Base-by-base conservation (phyloP, 2,888 invertebrate genomes). In the Pardosa pseudoannulata region DNA sequence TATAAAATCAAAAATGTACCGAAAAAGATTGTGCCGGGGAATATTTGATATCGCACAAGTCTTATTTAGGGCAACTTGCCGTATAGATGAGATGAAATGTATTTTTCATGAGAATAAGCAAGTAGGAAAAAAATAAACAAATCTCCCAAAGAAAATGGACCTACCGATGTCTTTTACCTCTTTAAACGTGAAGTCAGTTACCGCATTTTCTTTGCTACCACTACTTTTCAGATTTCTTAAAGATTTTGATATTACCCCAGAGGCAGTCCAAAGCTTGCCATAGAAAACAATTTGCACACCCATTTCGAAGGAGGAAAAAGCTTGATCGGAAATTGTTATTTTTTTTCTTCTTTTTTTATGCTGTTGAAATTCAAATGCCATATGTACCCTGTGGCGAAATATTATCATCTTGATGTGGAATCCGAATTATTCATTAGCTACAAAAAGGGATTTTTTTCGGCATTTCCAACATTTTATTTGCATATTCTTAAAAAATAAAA, bases 101-200 rank as follows among this genome's bases (percentile, higher is more conserved):
- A 83, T 83, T 83, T 83, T 83, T 83, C 83, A 83, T 83, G 83
- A 83, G 72, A 36, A 27, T n/a, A n/a, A n/a, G n/a, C n/a, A n/a
- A n/a, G n/a, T n/a, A n/a, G n/a, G n/a, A n/a, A n/a, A n/a, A n/a
- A n/a, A n/a, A n/a, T n/a, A n/a, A n/a, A 36, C 39, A 67, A 50
- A 83, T 83, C 76, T 76, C 76, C 78, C 83, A 83, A 83, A 78
- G 83, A 65, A 71, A 73, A 83, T 76, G 73, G 67, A 36, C 72
- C 56, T 36, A 27, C 68, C 70, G 28, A 65, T 41, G 62, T 29
- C 67, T 62, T n/a, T 32, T 67, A 75, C 56, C n/a, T 62, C 1
- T 23, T 1, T 13, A 62, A 23, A 2, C 23, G 23, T 19, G 23
- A 27, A 71, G 70, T 62, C 62, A 62, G 23, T 27, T 65, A 32